These are phyloP conservation scores for Pseudonaja textilis DNA, from an alignment of 2,113 vertebrate species.

Conservation along the genomic window DNA sequence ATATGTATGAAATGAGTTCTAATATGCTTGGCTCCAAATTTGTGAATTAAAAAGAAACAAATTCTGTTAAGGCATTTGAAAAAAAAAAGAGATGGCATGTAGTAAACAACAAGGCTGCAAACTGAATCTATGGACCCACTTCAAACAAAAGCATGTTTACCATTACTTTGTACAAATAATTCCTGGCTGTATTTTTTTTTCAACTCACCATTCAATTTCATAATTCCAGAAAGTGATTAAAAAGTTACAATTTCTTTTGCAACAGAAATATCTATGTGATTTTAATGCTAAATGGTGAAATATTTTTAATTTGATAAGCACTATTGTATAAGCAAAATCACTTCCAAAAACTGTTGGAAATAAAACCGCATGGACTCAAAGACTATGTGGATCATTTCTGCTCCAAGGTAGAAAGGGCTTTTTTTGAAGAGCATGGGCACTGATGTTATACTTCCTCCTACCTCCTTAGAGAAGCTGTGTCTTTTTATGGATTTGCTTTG, in stretches of 20 bases:
- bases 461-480: not conserved
- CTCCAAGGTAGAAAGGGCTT: not conserved
- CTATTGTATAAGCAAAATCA: not conserved
- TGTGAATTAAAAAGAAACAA: constrained; percentile 37
- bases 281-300: not conserved
- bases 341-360: not conserved
- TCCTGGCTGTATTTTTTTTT: constrained; percentile 51
- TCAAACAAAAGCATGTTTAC: not conserved
- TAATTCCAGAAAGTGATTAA: not conserved
- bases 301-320: not conserved
- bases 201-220: not conserved
- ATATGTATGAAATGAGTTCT: constrained; percentile 29
- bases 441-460: not conserved
- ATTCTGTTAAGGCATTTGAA: constrained; percentile 49
- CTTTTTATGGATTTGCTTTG: not conserved
- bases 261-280: not conserved
- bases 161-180: constrained; percentile 29
- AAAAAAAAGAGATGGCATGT: constrained; percentile 37
- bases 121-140: not conserved
- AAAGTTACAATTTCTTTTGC: not conserved
- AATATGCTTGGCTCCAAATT: constrained; percentile 34
- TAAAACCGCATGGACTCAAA: not conserved
- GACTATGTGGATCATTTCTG: not conserved
- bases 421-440: not conserved
- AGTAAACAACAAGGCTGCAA: constrained; percentile 17